Base-by-base conservation (phyloP, 2,797 vertebrate species). In the Pseudotriccus pelzelni region DNA sequence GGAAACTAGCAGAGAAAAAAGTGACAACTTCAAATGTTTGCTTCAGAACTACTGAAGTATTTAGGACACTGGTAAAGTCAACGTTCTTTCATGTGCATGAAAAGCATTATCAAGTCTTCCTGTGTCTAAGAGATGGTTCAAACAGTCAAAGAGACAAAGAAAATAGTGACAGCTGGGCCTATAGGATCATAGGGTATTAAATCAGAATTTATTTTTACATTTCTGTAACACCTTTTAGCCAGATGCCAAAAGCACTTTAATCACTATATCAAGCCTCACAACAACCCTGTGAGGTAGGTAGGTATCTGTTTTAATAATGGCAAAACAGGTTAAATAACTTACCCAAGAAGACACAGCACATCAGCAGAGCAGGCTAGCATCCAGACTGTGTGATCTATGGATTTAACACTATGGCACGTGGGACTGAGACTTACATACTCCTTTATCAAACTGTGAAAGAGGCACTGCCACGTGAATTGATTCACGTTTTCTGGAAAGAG, bases 201-300 rank as follows among this genome's bases (percentile, higher is more conserved):
- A 89, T 3, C 46, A 52, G 50, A 94, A 95, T 93, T 94, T 94
- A 96, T 89, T 93, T 89, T 88, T 60, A 92, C 84, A 95, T 69
- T 93, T 79, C 82, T 69, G 75, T 25, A 83, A 70, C 77, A 85
- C 58, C 89, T 78, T 69, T 55, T 14, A 90, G 67, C 3, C 47
- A 93, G 93, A 75, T 87, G 85, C 94, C 76, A 91, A 83, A 89
- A 88, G 64, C 73, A 87, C 24, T 88, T 89, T 90, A 91, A 95
- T 93, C 28, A 73, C 93, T 93, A 44, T 75, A 93, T 44, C 23
- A 60, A 92, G 96, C 96, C 96, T 96, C 96, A 97, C 96, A 97
- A 97, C 96, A 97, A 97, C 96, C 96, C 97, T 97, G 96, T 97
- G 97, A 97, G 96, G 96, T 97, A 97, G 96, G 96, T 95, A 47